Base-by-base conservation (phyloP, 2,888 invertebrate genomes). In the Pantelozetes paolii region DNA sequence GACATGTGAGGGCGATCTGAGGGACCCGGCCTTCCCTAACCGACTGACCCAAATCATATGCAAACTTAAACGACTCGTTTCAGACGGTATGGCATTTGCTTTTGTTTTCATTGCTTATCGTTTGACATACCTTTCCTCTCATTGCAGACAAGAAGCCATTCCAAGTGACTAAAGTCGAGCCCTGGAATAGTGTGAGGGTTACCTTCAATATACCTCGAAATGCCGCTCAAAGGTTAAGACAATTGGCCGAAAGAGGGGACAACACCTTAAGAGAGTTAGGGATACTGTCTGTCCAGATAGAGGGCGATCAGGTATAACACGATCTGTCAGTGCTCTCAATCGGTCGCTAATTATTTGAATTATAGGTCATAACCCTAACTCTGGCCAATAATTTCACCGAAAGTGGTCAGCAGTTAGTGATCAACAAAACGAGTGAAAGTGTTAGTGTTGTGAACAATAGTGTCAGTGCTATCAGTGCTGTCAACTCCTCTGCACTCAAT, bases 161-260 rank as follows among this genome's bases (percentile, higher is more conserved):
- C 80, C 85, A 86, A 82, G 86, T 90, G 79, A 86, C 87, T 81
- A 90, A 90, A 83, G 88, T 94, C 86, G 96, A 96, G 88, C 96
- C 96, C 87, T 97, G 94, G 94, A 94, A 95, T 86, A 93, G 94
- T 80, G 96, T 97, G 81, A 90, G 94, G 84, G 94, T 97, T 84
- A 96, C 95, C 85, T 90, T 97, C 87, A 93, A 93, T 83, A 93
- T 97, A 86, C 95, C 96, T 81, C 89, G 91, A 83, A 95, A 95
- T 85, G 96, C 96, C 82, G 96, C 96, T 82, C 86, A 90, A 81
- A 89, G 93, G 79, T 86, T 97, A 81, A 88, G 94, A 80, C 92
- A 92, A 84, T 86, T 97, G 82, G 96, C 96, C 78, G 90, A 91
- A 81, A 91, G 92, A 83, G 94, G 94, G 78, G 92, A 92, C 81